These are phyloP conservation scores for Notospermus geniculatus DNA, from an alignment of 1,140 invertebrate genomes.

Conservation along the genomic window DNA sequence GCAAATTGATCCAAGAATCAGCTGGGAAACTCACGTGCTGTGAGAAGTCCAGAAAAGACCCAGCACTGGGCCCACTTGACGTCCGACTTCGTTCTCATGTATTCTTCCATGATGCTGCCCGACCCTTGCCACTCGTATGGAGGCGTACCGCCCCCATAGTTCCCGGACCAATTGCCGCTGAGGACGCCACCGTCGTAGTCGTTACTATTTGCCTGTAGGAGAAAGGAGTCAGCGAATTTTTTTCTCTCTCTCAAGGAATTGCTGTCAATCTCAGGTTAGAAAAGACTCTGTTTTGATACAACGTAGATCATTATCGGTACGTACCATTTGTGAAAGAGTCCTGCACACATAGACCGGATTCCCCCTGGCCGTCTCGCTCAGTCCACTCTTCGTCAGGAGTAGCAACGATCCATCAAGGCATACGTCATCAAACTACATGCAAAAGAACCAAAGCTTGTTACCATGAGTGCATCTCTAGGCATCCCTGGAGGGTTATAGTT, in stretches of 20 bases:
- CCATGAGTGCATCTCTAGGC: too few relatives aligned
- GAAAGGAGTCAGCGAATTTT: too few relatives aligned
- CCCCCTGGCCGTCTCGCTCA: neutral
- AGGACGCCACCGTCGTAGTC: constrained; percentile 7
- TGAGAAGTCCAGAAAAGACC: constrained; percentile 8
- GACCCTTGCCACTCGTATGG: neutral
- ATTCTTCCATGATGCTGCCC: neutral
- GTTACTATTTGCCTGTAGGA: constrained; percentile 6
- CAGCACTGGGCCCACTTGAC: constrained; percentile 4
- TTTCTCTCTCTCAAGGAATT: too few relatives aligned
- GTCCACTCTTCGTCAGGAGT: neutral
- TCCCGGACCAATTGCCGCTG: neutral
- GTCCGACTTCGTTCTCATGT: constrained; percentile 2
- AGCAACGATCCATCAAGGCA: neutral
- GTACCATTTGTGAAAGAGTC: neutral
- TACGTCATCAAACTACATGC: constrained; percentile 6
- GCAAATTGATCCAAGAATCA: too few relatives aligned
- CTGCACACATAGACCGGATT: neutral
- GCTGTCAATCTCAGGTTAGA: too few relatives aligned
- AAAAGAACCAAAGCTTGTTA: neutral
- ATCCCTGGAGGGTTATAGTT: too few relatives aligned
- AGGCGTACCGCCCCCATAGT: neutral
- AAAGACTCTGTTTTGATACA: too few relatives aligned
- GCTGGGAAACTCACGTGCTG: neutral
- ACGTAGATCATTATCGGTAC: too few relatives aligned